Percentiles rank a stretch among this genome's conserved stretches.
Evolutionary conservation across 2,113 vertebrate species (phyloP).

Genomic region (Tretioscincus oriximinensis): DNA sequence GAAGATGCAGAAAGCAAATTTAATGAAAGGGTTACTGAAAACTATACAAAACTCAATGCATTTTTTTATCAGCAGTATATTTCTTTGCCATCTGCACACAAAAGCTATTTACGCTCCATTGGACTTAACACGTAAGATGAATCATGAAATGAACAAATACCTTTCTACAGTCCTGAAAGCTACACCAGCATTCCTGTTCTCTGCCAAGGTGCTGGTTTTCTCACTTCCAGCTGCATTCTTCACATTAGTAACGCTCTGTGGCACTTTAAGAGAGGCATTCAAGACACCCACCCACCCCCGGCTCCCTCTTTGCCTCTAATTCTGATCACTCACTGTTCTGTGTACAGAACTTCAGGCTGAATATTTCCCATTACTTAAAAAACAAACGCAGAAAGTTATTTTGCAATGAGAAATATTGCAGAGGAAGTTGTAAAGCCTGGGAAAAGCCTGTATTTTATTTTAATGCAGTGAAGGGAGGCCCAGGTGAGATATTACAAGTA

Average conservation of each 20-base stretch:
- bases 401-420: not conserved
- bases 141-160: slow-evolving; percentile 17
- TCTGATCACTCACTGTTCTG: not conserved
- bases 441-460: not conserved
- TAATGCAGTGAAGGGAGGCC: not conserved
- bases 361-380: not conserved
- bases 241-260: not conserved
- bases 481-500: not conserved
- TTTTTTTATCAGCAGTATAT: slow-evolving; percentile 23
- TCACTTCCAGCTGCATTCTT: not conserved
- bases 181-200: not conserved
- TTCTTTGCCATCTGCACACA: not conserved
- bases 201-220: not conserved
- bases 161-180: slow-evolving; percentile 18
- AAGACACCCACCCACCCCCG: not conserved
- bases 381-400: not conserved
- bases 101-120: slow-evolving; percentile 37
- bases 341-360: not conserved
- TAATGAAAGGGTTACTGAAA: slow-evolving; percentile 25
- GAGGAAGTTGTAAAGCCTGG: not conserved
- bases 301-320: not conserved
- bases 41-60: not conserved
- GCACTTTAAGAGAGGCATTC: not conserved
- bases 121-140: not conserved
- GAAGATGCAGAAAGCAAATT: slow-evolving; percentile 30